phyloP scores from a whole-genome alignment of 1,140 invertebrate species.

The Bombus pyrosoma region DNA sequence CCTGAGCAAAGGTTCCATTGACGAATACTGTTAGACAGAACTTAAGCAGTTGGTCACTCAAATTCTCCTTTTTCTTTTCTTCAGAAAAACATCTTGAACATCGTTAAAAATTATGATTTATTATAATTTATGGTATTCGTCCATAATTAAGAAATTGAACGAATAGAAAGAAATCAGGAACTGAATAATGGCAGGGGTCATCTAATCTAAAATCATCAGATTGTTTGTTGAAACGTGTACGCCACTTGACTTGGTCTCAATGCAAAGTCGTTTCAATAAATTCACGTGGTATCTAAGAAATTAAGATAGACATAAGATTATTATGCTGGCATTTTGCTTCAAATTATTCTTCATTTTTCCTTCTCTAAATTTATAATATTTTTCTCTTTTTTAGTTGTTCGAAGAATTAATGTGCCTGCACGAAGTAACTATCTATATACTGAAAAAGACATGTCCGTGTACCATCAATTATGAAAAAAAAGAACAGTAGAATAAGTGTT shows the following conservation, averaged over 20 bases:
- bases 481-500: not conserved
- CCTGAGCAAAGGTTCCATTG: conserved; percentile 74
- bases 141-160: not conserved
- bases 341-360: not conserved
- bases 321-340: not conserved
- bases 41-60: conserved; percentile 9
- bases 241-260: conserved; percentile 40
- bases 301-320: not conserved
- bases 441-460: not conserved
- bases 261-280: conserved; percentile 67
- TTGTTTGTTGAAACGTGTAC: conserved; percentile 35
- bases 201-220: not conserved
- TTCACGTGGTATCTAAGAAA: conserved; percentile 42
- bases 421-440: not conserved
- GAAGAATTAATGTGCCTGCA: not conserved
- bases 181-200: not conserved
- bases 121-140: not conserved
- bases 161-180: not conserved
- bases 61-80: conserved; percentile 21
- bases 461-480: not conserved
- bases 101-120: not conserved
- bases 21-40: conserved; percentile 69
- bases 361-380: not conserved
- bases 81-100: too few relatives aligned
- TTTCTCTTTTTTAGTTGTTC: not conserved